Percentiles rank a stretch among this genome's conserved stretches.
Evolutionary conservation across 2,888 invertebrate genomes (phyloP).

Genomic region (Pollenia angustigena): DNA sequence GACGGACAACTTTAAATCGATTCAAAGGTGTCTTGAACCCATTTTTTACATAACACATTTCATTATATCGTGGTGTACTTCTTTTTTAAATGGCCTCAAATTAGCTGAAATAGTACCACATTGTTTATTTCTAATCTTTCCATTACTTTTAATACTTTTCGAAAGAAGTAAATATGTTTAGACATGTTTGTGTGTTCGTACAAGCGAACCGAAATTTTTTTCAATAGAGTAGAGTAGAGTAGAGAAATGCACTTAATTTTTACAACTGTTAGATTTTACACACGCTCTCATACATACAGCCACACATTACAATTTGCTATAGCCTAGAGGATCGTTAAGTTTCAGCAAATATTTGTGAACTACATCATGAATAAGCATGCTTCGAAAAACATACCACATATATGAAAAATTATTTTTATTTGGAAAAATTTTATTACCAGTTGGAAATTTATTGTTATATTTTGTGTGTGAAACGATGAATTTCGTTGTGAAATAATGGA

Average conservation of each 20-base stretch:
- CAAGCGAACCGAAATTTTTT: not conserved
- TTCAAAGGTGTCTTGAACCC: too few relatives aligned
- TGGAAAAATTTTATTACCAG: constrained; percentile 5
- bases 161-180: too few relatives aligned
- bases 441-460: constrained; percentile 4
- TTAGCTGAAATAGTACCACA: too few relatives aligned
- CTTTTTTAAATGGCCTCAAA: too few relatives aligned
- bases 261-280: constrained; percentile 55
- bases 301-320: constrained; percentile 35
- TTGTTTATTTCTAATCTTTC: too few relatives aligned
- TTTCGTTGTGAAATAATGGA: too few relatives aligned
- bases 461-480: too few relatives aligned
- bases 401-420: constrained; percentile 40
- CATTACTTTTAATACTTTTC: too few relatives aligned
- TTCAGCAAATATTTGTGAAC: constrained; percentile 26
- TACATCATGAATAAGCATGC: not conserved
- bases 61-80: too few relatives aligned
- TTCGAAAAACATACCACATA: not conserved
- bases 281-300: not conserved
- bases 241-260: constrained; percentile 58
- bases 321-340: constrained; percentile 61
- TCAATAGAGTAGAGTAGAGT: constrained; percentile 3
- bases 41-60: too few relatives aligned
- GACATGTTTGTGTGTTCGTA: too few relatives aligned
- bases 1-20: too few relatives aligned